Base-by-base conservation (phyloP, 1,140 invertebrate genomes). In the Plectrocnemia conspersa region DNA sequence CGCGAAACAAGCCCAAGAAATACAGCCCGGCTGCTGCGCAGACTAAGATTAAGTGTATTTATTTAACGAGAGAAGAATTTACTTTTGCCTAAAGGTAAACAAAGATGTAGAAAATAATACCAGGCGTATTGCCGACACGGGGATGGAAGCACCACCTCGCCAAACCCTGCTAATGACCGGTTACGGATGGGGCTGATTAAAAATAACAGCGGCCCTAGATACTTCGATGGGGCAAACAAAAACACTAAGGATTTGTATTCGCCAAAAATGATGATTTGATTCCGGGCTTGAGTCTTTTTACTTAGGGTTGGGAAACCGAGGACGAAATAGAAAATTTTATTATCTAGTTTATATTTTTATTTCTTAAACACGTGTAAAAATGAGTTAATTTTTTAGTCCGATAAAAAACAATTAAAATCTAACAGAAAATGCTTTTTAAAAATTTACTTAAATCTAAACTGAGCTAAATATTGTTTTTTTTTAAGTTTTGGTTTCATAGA, bases 41-140 rank as follows among this genome's bases (percentile, higher is more conserved):
- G 42, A 32, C 54, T 52, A 53, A 60, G 53, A 60, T 60, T 45
- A 56, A 60, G 58, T 60, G 49, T 60, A 60, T 60, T 60, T 60
- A 60, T 60, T 55, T 48, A 52, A 56, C 48, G 49, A 60, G 53
- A 47, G 48, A 47, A 56, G 58, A 60, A 53, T 60, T 56, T 60
- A 41, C 58, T 60, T 52, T 56, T 41, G 47, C 54, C 52, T 22
- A 49, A 56, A 56, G 52, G 54, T 46, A 60, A 60, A 60, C 54
- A 56, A 52, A 60, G 54, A 56, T 48, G 49, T 41, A 40, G 42
- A 56, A 60, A 38, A 60, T 60, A 60, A 60, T 60, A 55, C 47
- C n/a, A 13, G 38, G 21, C 29, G 18, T 27, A 29, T 18, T 32
- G 50, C 24, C 24, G 47, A 27, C 47, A 29, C 7, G 7, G 7